phyloP scores from a whole-genome alignment of 2,888 invertebrate species.

The Dorcus hopei region DNA sequence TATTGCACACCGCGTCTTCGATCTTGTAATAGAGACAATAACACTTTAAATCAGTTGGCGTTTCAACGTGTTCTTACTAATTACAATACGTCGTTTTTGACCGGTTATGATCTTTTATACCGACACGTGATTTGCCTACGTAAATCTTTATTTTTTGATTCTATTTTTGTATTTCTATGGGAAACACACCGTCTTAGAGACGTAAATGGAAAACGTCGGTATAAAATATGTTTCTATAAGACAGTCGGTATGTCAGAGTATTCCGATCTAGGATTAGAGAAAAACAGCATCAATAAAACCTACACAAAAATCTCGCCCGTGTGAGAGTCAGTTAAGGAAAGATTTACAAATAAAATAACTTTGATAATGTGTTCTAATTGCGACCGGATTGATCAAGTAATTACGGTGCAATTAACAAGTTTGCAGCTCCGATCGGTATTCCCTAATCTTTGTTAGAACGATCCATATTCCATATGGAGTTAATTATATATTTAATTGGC shows the following conservation, averaged over 20 bases:
- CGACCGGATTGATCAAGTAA: slow-evolving; percentile 16
- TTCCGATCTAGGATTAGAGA: background rate
- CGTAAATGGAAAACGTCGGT: no score
- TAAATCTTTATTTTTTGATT: no score
- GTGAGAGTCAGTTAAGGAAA: background rate
- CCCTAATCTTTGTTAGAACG: slow-evolving; percentile 19
- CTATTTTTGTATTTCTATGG: no score
- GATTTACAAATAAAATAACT: slow-evolving; percentile 1
- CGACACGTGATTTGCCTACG: no score
- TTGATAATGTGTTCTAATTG: slow-evolving; percentile 13
- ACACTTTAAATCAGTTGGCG: slow-evolving; percentile 6
- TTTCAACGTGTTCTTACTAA: slow-evolving; percentile 5
- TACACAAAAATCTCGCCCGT: background rate
- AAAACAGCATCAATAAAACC: background rate
- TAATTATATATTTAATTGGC: slow-evolving; percentile 19
- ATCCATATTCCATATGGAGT: slow-evolving; percentile 18
- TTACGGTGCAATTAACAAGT: slow-evolving; percentile 17
- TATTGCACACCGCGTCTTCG: slow-evolving; percentile 6
- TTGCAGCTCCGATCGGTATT: slow-evolving; percentile 9
- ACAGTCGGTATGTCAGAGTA: no score
- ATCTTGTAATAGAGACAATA: slow-evolving; percentile 5
- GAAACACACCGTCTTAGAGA: no score
- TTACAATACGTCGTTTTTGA: background rate
- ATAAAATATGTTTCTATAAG: no score
- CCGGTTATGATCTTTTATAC: no score